A percentile compares a stretch with the other conserved stretches of the same genome.
These are phyloP conservation scores for Elaphurus davidianus DNA, from an alignment of 2,113 vertebrate species.

Conservation along the genomic window DNA sequence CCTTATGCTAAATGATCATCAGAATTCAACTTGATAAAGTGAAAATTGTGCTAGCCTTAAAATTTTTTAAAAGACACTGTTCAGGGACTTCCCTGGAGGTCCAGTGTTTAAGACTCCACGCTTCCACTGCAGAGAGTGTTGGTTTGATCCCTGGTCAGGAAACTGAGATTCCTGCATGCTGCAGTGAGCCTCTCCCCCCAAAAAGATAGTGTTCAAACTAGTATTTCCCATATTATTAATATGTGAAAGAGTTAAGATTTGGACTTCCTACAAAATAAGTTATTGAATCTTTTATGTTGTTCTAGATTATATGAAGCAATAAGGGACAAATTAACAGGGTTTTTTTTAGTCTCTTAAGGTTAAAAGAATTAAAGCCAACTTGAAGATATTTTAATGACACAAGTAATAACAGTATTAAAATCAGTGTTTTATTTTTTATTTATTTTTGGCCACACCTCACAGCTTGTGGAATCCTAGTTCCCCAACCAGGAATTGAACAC, in stretches of 20 bases:
- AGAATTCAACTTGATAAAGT: background rate
- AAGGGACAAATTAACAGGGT: background rate
- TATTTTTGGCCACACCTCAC: background rate
- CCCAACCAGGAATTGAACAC: background rate
- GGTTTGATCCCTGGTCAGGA: background rate
- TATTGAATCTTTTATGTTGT: background rate
- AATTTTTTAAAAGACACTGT: background rate
- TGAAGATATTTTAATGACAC: conserved; percentile 10
- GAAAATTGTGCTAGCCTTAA: background rate
- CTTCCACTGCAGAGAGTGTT: background rate
- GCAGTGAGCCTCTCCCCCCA: background rate
- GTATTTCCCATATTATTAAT: background rate
- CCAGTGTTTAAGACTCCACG: background rate
- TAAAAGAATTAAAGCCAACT: conserved; percentile 25
- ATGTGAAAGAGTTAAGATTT: background rate
- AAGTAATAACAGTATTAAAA: conserved; percentile 37
- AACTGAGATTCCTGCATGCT: background rate
- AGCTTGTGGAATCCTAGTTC: background rate
- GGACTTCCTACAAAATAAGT: background rate
- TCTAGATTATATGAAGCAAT: background rate
- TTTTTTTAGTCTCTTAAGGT: background rate
- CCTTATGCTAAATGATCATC: background rate
- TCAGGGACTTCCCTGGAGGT: background rate
- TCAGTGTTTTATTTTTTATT: background rate
- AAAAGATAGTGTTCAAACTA: background rate